Base-by-base conservation (phyloP, 1,140 invertebrate genomes). In the Drosophila littoralis region DNA sequence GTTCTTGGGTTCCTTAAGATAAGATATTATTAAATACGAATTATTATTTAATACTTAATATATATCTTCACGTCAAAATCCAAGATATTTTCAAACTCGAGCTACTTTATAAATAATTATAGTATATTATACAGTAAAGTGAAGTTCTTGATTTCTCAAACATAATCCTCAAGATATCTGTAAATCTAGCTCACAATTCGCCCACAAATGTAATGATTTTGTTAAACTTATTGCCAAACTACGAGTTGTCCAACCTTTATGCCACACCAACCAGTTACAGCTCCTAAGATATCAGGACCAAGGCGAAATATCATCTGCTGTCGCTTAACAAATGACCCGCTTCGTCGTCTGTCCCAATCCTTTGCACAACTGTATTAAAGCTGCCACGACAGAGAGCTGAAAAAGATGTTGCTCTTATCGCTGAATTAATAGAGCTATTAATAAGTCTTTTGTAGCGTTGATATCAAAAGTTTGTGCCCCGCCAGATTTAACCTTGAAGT, bases 341-440 rank as follows among this genome's bases (percentile, higher is more conserved):
- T 77, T 69, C 45, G 38, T 52, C 55, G 42, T 15, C 32, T 40
- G 46, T 45, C 13, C 10, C 55, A 32, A 63, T 63, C 75, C 66
- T 64, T 59, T 58, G 35, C 50, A 66, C 71, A 72, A 68, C 76
- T 72, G 50, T 57, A 79, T 65, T 81, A 64, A 79, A 61, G 60
- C 52, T 64, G 60, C 8, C 33, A 36, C 33, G 42, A 52, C 51
- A 42, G 45, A 79, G 12, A 65, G 36, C 9, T 68, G 13, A 73
- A 51, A 55, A 68, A 83, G 74, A 75, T 80, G 74, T 75, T 57
- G 55, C 70, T 79, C 73, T 89, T 81, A 90, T 90, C 81, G 64
- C 54, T 75, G 77, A 79, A 90, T 89, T 84, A 89, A 89, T 89
- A 78, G 77, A 90, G 70, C 84, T 75, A 89, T 89, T 89, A 89